Percentiles rank a stretch among this genome's conserved stretches.
These are phyloP conservation scores for Tenebrosternarchus preto DNA, from an alignment of 2,113 vertebrate genomes.

Conservation along the genomic window DNA sequence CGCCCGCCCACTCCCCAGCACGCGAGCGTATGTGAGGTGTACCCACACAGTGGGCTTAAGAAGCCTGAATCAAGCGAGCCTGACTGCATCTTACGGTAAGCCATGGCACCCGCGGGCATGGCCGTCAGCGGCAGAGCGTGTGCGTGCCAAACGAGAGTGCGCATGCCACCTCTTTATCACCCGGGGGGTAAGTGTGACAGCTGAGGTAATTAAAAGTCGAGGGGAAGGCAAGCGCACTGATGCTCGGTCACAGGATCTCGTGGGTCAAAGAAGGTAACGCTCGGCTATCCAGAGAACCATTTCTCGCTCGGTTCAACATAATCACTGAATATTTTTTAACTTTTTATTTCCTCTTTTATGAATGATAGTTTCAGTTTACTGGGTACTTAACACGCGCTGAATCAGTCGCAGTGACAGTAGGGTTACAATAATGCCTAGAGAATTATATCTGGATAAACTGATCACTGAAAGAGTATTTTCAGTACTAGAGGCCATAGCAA, in stretches of 20 bases:
- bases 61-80: slow-evolving; percentile 38
- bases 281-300: background rate
- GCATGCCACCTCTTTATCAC: slow-evolving; percentile 51
- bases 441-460: background rate
- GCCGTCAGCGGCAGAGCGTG: slow-evolving; percentile 14
- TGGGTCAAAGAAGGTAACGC: background rate
- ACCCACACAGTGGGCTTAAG: background rate
- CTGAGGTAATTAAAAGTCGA: slow-evolving; percentile 53
- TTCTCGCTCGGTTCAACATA: too few relatives aligned
- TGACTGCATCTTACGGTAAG: slow-evolving; percentile 20
- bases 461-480: background rate
- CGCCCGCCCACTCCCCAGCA: slow-evolving; percentile 46
- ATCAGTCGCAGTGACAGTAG: background rate
- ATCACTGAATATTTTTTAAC: too few relatives aligned
- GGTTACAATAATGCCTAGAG: slow-evolving; percentile 6
- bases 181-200: slow-evolving; percentile 47
- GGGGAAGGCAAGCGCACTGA: slow-evolving; percentile 29
- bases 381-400: too few relatives aligned
- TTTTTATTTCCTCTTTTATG: background rate
- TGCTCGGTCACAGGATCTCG: slow-evolving; percentile 20
- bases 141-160: slow-evolving; percentile 4
- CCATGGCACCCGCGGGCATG: slow-evolving; percentile 15
- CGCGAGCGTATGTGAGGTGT: slow-evolving; percentile 34
- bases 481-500: background rate
- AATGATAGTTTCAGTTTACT: too few relatives aligned